phyloP scores from a whole-genome alignment of 1,140 invertebrate genomes.

The Arctopsyche grandis region DNA sequence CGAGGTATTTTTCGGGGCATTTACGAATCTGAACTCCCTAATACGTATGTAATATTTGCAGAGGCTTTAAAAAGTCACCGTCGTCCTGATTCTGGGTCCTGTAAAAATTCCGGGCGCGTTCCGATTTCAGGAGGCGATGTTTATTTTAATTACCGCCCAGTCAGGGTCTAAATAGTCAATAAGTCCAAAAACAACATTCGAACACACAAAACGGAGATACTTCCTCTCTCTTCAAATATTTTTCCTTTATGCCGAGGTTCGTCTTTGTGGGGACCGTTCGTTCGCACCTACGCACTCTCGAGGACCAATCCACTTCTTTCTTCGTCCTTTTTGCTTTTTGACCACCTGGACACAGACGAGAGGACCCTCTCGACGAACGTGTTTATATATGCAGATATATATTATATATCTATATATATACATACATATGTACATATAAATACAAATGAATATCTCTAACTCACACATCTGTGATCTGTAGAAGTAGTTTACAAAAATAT shows the following conservation, averaged over 20 bases:
- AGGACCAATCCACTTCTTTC: neutral
- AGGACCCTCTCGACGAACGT: neutral
- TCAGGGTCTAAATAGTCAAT: conserved; percentile 12
- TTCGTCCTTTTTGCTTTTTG: neutral
- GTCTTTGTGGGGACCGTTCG: neutral
- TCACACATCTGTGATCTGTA: neutral
- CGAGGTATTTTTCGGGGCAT: too few species aligned
- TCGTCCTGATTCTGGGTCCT: neutral
- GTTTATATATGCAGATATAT: neutral
- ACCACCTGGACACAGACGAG: conserved; percentile 11
- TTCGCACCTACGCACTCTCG: conserved; percentile 3
- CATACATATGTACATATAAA: neutral
- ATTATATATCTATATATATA: neutral
- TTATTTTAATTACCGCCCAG: conserved; percentile 19
- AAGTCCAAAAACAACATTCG: conserved; percentile 28
- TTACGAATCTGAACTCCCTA: too few species aligned
- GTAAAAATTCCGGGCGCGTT: neutral
- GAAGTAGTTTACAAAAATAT: neutral
- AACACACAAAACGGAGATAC: neutral
- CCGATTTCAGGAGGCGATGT: conserved; percentile 8
- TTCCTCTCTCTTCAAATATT: conserved; percentile 10
- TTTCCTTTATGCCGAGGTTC: neutral
- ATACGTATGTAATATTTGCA: too few species aligned
- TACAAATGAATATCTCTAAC: neutral
- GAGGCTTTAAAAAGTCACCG: too few species aligned